Base-by-base conservation (phyloP, 2,797 vertebrate genomes). In the Sardinella longiceps region DNA sequence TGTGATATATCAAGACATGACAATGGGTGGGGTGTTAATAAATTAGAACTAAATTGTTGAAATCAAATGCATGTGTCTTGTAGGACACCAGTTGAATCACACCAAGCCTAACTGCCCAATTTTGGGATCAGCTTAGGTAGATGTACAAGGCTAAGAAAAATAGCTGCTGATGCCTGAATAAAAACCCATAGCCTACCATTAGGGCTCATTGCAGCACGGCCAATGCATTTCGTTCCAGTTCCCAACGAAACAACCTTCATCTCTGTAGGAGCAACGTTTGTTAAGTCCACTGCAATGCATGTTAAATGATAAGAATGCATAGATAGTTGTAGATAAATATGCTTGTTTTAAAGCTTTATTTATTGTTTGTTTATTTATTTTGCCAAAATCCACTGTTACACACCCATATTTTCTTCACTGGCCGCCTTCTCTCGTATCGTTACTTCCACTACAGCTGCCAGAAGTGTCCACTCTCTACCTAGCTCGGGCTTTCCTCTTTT, bases 141-240 rank as follows among this genome's bases (percentile, higher is more conserved):
- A 3, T 53, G 50, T 15, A 53, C 50, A 53, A 53, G 50, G 12
- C 50, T 53, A 20, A 51, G 12, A 18, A 53, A 53, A 45, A 66
- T 6, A 33, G 2, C 0, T 39, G 1, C 45, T 45, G 39, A 15
- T 28, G 30, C 63, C n/a, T 66, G 5, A 30, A 10, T 63, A 5
- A 46, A 11, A 50, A 37, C 46, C n/a, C n/a, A 48, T 48, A 12
- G 5, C 60, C 25, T 91, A 99, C 98, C 98, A 0, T 84, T 94
- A 84, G 94, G 94, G 87, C 97, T 96, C 97, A 99, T 96, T 58
- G 95, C 93, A 58, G 92, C 93, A 81, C 90, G 94, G 53, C 98
- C 98, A 70, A 99, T 96, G 88, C 98, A 99, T 90, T 99, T 99
- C 30, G 98, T 98, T 85, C 98, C 98, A 0, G 97, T 99, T 91